Evolutionary conservation across 2,113 vertebrate genomes (phyloP), one percentile per base, ranked within the genome.

Genomic region (Chloebia gouldiae): DNA sequence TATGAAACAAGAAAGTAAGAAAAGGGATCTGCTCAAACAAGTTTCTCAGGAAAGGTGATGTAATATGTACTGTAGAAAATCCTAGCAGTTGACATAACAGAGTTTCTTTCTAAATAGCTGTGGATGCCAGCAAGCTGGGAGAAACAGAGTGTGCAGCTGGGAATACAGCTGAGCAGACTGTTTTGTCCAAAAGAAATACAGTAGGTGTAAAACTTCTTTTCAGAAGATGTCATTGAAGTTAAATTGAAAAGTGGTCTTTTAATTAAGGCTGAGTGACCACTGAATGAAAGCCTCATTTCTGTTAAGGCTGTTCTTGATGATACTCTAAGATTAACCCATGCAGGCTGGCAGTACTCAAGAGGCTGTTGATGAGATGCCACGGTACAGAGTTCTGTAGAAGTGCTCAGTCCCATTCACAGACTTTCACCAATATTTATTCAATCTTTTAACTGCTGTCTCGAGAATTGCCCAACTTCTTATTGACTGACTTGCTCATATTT

Each of bases 41-140:
- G 95, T 96, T 94, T 94, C 86, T 92, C 64, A 50, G 87, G 93
- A 75, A 90, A 88, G 85, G 39, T 96, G 92, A 95, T 80, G 92
- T 95, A 95, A 93, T 95, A 80, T n/a, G 90, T 91, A 57, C 83
- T 66, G 71, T 64, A 93, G 94, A 93, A 96, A 92, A 87, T 92
- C 77, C 71, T 65, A 68, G 88, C 17, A 14, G 87, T 73, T 94
- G 87, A 93, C 81, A 66, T 73, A 92, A 94, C 61, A 81, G 47
- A 71, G 61, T 64, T 50, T 72, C 71, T 83, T 82, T 95, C 80
- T 86, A 80, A 94, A 87, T 63, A 88, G 86, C 50, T 72, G 50
- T 84, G 66, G 61, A 80, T 81, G 76, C 63, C 60, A 92, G 79
- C 42, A 60, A 50, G 28, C 93, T 60, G 49, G 76, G 81, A 90